Evolutionary conservation across 2,888 invertebrate genomes (phyloP).

Genomic region (Cybosia mesomella): DNA sequence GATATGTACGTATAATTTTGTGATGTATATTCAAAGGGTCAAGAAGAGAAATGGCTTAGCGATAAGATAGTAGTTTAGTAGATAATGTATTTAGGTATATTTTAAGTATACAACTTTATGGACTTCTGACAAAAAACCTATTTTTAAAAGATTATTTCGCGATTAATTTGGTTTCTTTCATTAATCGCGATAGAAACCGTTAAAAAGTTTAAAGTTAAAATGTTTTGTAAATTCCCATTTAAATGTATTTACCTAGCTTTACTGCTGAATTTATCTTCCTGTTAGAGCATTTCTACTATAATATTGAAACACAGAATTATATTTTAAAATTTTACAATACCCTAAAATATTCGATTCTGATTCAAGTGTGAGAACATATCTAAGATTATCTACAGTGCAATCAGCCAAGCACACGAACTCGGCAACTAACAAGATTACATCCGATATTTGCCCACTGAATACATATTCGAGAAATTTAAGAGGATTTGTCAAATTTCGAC

Average conservation of each 20-base stretch:
- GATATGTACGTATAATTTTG: background rate
- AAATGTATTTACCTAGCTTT: no score
- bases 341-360: background rate
- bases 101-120: no score
- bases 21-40: background rate
- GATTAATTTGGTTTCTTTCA: no score
- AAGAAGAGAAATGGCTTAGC: background rate
- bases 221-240: no score
- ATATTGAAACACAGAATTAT: background rate
- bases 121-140: no score
- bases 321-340: background rate
- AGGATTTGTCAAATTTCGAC: conserved; percentile 73
- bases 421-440: conserved; percentile 65
- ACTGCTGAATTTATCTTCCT: background rate
- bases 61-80: no score
- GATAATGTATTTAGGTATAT: no score
- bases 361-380: background rate
- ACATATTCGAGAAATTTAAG: conserved; percentile 73
- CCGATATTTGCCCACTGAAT: conserved; percentile 60
- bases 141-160: no score
- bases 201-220: no score
- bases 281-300: no score
- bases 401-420: conserved; percentile 44
- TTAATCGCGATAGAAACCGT: no score
- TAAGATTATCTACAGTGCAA: conserved; percentile 32